A percentile compares a stretch with the other conserved stretches of the same genome.
Evolutionary conservation across 1,140 invertebrate genomes (phyloP).

Genomic region (Apis mellifera): Amel_HAv3.1 CM009933.2:7253501-7254000

Average conservation of each 20-base stretch:
- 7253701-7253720: slow-evolving; percentile 61
- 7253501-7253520: slow-evolving; percentile 28
- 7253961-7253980: slow-evolving; percentile 1
- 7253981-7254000: neutral
- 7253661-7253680: slow-evolving; percentile 58
- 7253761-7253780: slow-evolving; percentile 58
- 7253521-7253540: slow-evolving; percentile 33
- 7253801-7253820: too few species aligned
- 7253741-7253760: neutral
- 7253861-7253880: slow-evolving; percentile 35
- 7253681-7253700: slow-evolving; percentile 50
- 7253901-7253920: neutral
- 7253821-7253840: slow-evolving; percentile 10
- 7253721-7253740: slow-evolving; percentile 59
- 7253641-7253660: slow-evolving; percentile 40
- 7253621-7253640: neutral
- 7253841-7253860: slow-evolving; percentile 52
- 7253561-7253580: slow-evolving; percentile 40
- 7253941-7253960: slow-evolving; percentile 35
- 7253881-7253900: slow-evolving; percentile 31
- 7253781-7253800: neutral
- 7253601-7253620: neutral
- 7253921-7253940: neutral
- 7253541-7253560: slow-evolving; percentile 49
- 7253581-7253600: slow-evolving; percentile 37